Percentiles rank a stretch among this genome's conserved stretches.
phyloP scores from a whole-genome alignment of 2,113 vertebrate genomes.

The Anser brachyrhynchus region DNA sequence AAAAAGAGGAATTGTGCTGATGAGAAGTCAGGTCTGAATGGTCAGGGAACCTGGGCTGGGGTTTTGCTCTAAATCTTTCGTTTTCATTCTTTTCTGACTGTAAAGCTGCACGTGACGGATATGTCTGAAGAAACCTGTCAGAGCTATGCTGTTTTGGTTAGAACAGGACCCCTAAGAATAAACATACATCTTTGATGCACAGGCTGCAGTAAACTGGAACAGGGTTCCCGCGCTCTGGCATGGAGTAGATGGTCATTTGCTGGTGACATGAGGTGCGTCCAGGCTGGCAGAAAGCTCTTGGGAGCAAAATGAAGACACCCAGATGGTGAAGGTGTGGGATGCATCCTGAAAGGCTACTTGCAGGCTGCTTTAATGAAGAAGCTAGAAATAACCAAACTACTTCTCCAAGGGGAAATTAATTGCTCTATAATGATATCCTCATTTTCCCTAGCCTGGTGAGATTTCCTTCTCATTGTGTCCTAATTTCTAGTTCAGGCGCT shows the following conservation, averaged over 20 bases:
- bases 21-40: background rate
- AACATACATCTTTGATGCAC: fast-evolving
- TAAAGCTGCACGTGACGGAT: fast-evolving
- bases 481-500: fast-evolving
- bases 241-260: fast-evolving
- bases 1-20: background rate
- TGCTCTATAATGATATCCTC: fast-evolving
- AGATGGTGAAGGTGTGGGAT: fast-evolving
- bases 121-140: fast-evolving
- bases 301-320: fast-evolving
- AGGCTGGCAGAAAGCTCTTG: fast-evolving
- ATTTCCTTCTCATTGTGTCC: fast-evolving
- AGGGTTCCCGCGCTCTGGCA: fast-evolving
- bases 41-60: background rate
- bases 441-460: background rate
- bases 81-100: background rate
- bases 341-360: background rate
- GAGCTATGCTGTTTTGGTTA: background rate
- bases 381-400: background rate
- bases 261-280: fast-evolving
- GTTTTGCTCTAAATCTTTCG: background rate
- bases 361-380: background rate
- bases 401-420: background rate
- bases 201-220: fast-evolving
- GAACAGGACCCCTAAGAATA: fast-evolving